phyloP scores from a whole-genome alignment of 2,113 vertebrate genomes.

The Aptenodytes patagonicus region DNA sequence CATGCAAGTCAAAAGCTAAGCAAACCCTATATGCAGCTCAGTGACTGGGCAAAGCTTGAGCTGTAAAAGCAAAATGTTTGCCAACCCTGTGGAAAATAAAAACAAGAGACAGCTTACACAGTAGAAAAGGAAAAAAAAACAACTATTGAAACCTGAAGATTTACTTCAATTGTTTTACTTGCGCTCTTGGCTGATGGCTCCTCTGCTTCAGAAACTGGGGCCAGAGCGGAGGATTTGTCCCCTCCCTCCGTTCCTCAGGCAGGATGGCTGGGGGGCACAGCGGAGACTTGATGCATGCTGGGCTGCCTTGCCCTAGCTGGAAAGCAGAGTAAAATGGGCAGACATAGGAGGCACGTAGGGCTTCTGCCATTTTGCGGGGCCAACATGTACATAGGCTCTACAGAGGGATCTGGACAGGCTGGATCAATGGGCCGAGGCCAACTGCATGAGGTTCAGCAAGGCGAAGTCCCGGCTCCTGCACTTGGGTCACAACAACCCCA shows the following conservation, averaged over 20 bases:
- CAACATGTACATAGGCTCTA: neutral
- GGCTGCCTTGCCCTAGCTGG: neutral
- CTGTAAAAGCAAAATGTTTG: neutral
- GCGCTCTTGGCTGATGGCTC: neutral
- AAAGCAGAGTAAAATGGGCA: neutral
- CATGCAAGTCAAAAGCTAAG: neutral
- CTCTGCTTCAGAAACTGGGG: neutral
- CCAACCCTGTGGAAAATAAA: neutral
- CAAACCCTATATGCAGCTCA: neutral
- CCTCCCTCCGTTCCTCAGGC: neutral
- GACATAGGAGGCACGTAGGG: accelerated
- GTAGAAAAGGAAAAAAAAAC: neutral
- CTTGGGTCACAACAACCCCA: too few relatives aligned
- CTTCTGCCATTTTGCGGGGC: neutral
- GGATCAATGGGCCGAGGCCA: too few relatives aligned
- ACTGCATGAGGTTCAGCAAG: too few relatives aligned
- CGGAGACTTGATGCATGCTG: accelerated
- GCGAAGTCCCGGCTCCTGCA: too few relatives aligned
- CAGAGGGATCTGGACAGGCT: too few relatives aligned
- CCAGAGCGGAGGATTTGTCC: neutral
- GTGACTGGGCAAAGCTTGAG: neutral
- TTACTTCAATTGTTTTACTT: neutral
- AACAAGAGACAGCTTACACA: neutral
- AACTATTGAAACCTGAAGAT: neutral
- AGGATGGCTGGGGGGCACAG: neutral